phyloP scores from a whole-genome alignment of 2,888 invertebrate genomes.

The Scrobipalpa costella region DNA sequence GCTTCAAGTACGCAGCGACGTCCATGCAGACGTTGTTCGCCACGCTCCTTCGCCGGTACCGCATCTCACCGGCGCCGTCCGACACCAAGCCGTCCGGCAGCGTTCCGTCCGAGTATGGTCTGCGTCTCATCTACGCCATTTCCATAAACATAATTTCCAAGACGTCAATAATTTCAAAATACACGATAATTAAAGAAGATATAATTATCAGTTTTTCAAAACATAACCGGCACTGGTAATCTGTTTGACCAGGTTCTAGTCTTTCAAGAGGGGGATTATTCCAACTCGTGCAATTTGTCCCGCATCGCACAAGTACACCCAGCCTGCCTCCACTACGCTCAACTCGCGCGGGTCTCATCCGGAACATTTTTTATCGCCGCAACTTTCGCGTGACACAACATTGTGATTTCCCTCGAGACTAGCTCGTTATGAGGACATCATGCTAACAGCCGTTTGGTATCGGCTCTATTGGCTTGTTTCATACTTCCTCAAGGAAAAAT shows the following conservation, averaged over 20 bases:
- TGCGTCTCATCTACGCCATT: not conserved
- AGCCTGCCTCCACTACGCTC: too few relatives aligned
- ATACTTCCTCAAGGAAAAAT: not conserved
- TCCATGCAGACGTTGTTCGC: not conserved
- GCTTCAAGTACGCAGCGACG: not conserved
- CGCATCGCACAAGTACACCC: too few relatives aligned
- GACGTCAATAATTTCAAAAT: not conserved
- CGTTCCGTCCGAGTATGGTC: too few relatives aligned
- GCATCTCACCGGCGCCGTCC: not conserved
- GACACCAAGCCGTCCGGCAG: too few relatives aligned
- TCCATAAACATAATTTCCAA: too few relatives aligned
- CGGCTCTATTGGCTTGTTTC: not conserved
- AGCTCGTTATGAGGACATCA: not conserved
- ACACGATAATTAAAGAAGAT: too few relatives aligned
- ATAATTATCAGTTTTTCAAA: too few relatives aligned
- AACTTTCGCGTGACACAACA: constrained; percentile 2
- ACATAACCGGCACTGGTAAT: too few relatives aligned
- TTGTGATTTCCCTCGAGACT: constrained; percentile 6
- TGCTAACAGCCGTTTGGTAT: constrained; percentile 6
- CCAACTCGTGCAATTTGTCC: too few relatives aligned
- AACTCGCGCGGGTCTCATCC: too few relatives aligned
- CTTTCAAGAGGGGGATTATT: too few relatives aligned
- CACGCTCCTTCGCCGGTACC: constrained; percentile 1
- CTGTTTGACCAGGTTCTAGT: too few relatives aligned
- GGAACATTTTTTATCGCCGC: constrained; percentile 10